Evolutionary conservation across 2,113 vertebrate genomes (phyloP).

Genomic region (Ciconia boyciana): DNA sequence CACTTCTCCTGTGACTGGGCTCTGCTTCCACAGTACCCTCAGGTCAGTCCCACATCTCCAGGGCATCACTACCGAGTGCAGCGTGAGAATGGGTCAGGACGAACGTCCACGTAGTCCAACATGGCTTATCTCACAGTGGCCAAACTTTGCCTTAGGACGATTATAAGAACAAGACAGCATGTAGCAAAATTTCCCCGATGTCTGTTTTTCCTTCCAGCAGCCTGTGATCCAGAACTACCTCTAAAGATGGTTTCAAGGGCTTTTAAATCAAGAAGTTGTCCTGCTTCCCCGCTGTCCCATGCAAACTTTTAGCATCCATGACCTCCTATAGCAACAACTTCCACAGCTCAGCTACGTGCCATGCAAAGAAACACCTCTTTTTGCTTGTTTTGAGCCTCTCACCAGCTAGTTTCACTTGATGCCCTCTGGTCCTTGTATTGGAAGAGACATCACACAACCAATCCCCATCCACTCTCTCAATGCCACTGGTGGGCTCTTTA

Average conservation of each 20-base stretch:
- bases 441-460: neutral
- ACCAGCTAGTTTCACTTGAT: neutral
- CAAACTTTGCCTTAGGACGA: neutral
- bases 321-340: neutral
- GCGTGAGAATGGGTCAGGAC: neutral
- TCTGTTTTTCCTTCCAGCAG: neutral
- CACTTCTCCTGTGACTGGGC: neutral
- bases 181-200: neutral
- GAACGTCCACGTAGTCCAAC: neutral
- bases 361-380: neutral
- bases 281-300: neutral
- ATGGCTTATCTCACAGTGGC: neutral
- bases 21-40: neutral
- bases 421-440: neutral
- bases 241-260: neutral
- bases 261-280: neutral
- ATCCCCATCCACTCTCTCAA: neutral
- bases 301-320: neutral
- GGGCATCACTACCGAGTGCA: neutral
- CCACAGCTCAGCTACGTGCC: neutral
- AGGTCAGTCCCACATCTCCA: neutral
- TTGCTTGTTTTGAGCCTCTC: neutral
- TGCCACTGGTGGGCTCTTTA: neutral
- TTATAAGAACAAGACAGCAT: neutral
- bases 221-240: neutral